Base-by-base conservation (phyloP, 2,113 vertebrate genomes). In the Ceuthmochares aereus region DNA sequence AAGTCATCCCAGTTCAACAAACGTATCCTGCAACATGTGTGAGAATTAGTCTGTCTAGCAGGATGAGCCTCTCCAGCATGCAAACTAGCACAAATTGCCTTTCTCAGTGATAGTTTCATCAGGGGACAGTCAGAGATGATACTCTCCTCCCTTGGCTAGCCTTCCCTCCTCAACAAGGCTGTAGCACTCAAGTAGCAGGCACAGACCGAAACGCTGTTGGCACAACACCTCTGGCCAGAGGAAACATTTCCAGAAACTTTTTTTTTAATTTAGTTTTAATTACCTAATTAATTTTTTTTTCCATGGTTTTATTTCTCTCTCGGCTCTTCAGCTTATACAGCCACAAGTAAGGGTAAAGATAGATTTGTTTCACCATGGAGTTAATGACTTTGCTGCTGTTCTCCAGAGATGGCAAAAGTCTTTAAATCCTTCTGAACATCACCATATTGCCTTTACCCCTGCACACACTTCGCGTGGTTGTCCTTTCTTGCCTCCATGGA, bases 321-420 rank as follows among this genome's bases (percentile, higher is more conserved):
- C n/a, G 13, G 19, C 55, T 84, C 69, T 93, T 81, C 77, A 83
- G 43, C 14, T 78, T 52, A 59, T 7, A 30, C 32, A 95, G 58
- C 18, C 29, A n/a, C 14, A 2, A 87, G 37, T 6, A 73, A 9
- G 37, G 49, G 27, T 77, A 84, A 85, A 29, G 22, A 87, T 3
- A 90, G 55, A 54, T 34, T 92, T 2, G 0, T 69, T 77, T 81
- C 84, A 91, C 89, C 40, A 18, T 60, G 85, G 85, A 96, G 87
- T 85, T 97, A 95, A 96, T 94, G 81, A 90, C 55, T 90, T 72
- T 66, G 83, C 78, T 68, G 86, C 73, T 94, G 79, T 83, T 97
- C 92, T 91, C 88, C 18, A 63, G 68, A 37, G 64, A 74, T 55
- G 19, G 14, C 6, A 10, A 77, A 86, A 93, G 56, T 68, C 69